These are phyloP conservation scores for Colius striatus DNA, from an alignment of 2,113 vertebrate genomes.

Conservation along the genomic window DNA sequence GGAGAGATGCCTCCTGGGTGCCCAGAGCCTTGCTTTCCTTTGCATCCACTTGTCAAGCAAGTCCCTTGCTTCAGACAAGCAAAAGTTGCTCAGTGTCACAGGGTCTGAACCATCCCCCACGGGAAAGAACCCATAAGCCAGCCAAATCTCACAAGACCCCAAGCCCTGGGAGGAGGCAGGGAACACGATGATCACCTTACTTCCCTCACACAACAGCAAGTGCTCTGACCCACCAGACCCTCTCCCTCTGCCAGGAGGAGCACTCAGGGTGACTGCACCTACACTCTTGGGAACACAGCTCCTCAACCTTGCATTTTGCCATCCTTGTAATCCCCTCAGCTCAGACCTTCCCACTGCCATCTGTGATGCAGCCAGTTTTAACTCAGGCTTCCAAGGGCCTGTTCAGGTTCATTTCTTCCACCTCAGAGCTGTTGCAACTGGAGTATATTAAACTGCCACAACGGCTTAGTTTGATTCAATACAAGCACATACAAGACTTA, in stretches of 20 bases:
- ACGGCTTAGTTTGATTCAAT: not conserved
- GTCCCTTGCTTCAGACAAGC: not conserved
- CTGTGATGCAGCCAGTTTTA: not conserved
- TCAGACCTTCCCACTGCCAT: not conserved
- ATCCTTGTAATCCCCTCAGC: not conserved
- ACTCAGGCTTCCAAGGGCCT: not conserved
- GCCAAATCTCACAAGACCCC: not conserved
- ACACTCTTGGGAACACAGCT: not conserved
- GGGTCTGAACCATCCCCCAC: not conserved
- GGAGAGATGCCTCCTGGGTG: not conserved
- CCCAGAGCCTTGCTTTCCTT: not conserved
- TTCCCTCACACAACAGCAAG: not conserved
- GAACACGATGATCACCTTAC: too few species aligned
- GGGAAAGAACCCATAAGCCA: not conserved
- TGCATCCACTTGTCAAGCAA: not conserved
- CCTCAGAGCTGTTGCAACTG: not conserved
- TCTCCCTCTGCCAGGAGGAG: not conserved
- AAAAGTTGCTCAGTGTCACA: accelerated
- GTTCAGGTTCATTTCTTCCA: not conserved
- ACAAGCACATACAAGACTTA: constrained; percentile 46
- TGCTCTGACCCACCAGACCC: not conserved
- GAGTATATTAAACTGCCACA: constrained; percentile 48
- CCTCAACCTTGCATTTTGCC: accelerated
- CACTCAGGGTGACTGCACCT: not conserved
- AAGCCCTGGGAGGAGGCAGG: not conserved